Evolutionary conservation across 37 sponge, comb jelly and placozoan species (phyloP), one percentile per base, ranked within the genome.

Genomic region (Corticium candelabrum): DNA sequence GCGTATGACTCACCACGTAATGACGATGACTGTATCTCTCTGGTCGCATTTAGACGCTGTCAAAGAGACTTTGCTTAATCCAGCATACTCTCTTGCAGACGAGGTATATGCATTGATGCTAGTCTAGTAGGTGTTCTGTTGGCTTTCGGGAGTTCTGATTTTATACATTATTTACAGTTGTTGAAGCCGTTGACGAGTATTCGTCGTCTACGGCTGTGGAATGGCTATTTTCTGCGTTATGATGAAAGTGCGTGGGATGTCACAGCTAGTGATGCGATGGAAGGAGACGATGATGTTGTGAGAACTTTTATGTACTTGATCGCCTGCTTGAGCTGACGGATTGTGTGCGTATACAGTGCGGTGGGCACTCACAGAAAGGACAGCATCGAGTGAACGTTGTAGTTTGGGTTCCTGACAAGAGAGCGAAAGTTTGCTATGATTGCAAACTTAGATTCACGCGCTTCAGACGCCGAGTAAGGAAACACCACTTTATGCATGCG

Each of bases 321-420:
- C n/a, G n/a, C n/a, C n/a, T n/a, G n/a, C n/a, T n/a, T n/a, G n/a
- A n/a, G n/a, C n/a, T n/a, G n/a, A n/a, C n/a, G n/a, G n/a, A n/a
- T n/a, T n/a, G n/a, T n/a, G n/a, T n/a, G n/a, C 15, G 21, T 37
- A 27, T 74, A 27, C 2, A n/a, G 37, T 74, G 2, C 35, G 29
- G 27, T n/a, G n/a, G n/a, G n/a, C n/a, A n/a, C n/a, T n/a, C n/a
- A n/a, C n/a, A n/a, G n/a, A n/a, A n/a, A n/a, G n/a, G n/a, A n/a
- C n/a, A n/a, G n/a, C n/a, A n/a, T n/a, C n/a, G n/a, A 11, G 80
- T 57, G 27, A 15, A 69, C 0, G 67, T 84, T 35, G 89, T 96
- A n/a, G 91, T 96, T 43, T 96, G 97, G 97, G 87, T 89, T 68
- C 79, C 87, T 1, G 91, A 96, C 78, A 82, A 83, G 15, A 78